These are phyloP conservation scores for Phymanthus crucifer DNA, from an alignment of 92 coral and sea anemone genomes.

Conservation along the genomic window DNA sequence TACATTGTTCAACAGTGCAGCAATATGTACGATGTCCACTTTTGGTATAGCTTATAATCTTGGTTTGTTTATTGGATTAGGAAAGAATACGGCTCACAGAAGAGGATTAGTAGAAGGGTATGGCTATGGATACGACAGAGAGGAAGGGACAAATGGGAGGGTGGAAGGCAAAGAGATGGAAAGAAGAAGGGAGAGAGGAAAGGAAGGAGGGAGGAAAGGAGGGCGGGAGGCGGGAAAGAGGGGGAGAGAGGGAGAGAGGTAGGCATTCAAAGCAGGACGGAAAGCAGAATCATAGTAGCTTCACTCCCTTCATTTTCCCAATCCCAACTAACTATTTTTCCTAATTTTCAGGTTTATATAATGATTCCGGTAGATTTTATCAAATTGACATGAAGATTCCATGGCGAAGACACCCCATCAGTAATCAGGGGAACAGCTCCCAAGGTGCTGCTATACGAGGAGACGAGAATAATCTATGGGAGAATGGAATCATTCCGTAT, in stretches of 20 bases:
- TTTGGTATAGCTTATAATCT: background rate
- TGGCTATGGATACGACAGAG: background rate
- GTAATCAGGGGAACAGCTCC: background rate
- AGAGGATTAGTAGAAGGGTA: background rate
- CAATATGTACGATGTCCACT: background rate
- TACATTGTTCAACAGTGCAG: background rate
- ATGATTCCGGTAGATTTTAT: constrained; percentile 38
- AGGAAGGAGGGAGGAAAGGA: background rate
- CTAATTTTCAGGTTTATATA: constrained; percentile 19
- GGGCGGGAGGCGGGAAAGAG: background rate
- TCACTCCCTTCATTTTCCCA: background rate
- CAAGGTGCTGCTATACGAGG: constrained; percentile 75
- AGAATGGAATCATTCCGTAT: constrained; percentile 82
- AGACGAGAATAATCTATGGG: constrained; percentile 80
- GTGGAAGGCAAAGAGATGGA: background rate
- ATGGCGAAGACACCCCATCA: constrained; percentile 20
- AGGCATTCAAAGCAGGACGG: background rate
- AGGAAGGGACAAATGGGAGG: background rate
- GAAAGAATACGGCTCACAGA: background rate
- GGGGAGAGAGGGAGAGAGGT: background rate
- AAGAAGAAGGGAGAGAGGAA: background rate
- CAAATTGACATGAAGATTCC: constrained; percentile 84
- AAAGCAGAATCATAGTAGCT: too few species aligned
- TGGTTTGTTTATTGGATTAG: background rate
- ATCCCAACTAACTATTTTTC: background rate